Conservation (phyloP, 2,113 vertebrate genomes). For the Pollimyrus isidori region DNA sequence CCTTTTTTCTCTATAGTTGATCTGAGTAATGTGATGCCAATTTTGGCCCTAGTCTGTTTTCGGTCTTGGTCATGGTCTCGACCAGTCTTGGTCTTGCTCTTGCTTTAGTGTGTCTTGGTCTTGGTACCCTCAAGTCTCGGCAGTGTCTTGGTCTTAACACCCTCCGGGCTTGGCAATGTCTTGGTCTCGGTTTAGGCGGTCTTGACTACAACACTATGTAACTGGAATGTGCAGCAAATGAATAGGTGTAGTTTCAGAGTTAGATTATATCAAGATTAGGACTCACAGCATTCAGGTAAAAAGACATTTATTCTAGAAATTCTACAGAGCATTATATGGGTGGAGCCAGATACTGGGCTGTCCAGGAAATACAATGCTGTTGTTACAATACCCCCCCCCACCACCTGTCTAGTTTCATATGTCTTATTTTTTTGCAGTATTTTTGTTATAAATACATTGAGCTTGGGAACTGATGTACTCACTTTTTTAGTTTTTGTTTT, state of each 20-base stretch:
- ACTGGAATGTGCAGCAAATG: background rate
- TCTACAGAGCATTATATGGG: background rate
- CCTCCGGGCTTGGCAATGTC: too few relatives aligned
- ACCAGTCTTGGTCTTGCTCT: too few relatives aligned
- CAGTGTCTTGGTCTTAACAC: too few relatives aligned
- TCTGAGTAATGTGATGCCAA: too few relatives aligned
- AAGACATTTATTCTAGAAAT: background rate
- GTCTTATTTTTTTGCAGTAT: background rate
- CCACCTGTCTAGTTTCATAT: background rate
- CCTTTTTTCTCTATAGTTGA: too few relatives aligned
- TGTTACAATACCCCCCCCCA: background rate
- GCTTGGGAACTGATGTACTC: background rate
- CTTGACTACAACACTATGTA: background rate
- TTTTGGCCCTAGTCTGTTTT: too few relatives aligned
- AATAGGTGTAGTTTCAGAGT: background rate
- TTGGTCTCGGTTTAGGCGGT: too few relatives aligned
- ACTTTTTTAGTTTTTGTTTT: background rate
- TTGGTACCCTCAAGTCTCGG: too few relatives aligned
- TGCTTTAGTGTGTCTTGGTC: too few relatives aligned
- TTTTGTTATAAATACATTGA: background rate
- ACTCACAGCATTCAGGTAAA: background rate
- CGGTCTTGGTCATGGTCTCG: too few relatives aligned
- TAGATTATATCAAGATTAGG: background rate
- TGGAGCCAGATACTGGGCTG: background rate
- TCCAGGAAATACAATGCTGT: background rate